Evolutionary conservation across 30 jellyfish, hydroid and myxozoan genomes (phyloP).

Genomic region (Hydractinia symbiolongicarpus): DNA sequence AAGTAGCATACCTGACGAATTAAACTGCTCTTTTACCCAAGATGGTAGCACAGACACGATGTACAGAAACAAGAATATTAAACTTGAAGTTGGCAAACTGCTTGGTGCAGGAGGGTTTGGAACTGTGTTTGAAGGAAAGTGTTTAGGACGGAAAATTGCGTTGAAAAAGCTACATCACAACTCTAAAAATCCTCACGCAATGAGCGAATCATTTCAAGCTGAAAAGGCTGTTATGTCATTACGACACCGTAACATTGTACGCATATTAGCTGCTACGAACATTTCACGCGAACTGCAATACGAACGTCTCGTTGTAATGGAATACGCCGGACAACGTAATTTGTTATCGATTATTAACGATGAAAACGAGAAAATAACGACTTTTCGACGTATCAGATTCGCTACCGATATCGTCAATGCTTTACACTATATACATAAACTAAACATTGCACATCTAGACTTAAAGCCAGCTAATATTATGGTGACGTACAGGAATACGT

Average conservation of each 20-base stretch:
- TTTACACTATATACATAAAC: constrained; percentile 69
- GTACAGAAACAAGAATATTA: constrained; percentile 34
- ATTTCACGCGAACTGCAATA: constrained; percentile 5
- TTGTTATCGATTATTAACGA: constrained; percentile 63
- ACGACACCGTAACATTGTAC: constrained; percentile 83
- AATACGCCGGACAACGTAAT: constrained; percentile 88
- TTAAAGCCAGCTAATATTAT: constrained; percentile 95
- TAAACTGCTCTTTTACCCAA: constrained; percentile 63
- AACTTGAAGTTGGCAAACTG: constrained; percentile 56
- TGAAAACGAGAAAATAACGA: constrained; percentile 64
- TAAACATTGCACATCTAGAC: constrained; percentile 90
- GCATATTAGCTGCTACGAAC: constrained; percentile 72
- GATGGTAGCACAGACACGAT: constrained; percentile 39
- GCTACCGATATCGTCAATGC: constrained; percentile 92
- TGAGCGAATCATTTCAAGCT: constrained; percentile 89
- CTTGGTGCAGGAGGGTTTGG: constrained; percentile 99
- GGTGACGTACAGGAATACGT: constrained; percentile 74
- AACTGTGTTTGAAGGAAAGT: constrained; percentile 83
- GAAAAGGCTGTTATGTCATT: constrained; percentile 74
- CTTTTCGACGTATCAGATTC: constrained; percentile 54
- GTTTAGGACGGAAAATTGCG: constrained; percentile 70
- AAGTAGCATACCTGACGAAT: constrained; percentile 35
- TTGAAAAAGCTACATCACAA: constrained; percentile 75
- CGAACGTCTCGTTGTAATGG: constrained; percentile 80
- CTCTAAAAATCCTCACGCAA: constrained; percentile 85